phyloP scores from a whole-genome alignment of 2,888 invertebrate genomes.

The Drosophila ochracea region DNA sequence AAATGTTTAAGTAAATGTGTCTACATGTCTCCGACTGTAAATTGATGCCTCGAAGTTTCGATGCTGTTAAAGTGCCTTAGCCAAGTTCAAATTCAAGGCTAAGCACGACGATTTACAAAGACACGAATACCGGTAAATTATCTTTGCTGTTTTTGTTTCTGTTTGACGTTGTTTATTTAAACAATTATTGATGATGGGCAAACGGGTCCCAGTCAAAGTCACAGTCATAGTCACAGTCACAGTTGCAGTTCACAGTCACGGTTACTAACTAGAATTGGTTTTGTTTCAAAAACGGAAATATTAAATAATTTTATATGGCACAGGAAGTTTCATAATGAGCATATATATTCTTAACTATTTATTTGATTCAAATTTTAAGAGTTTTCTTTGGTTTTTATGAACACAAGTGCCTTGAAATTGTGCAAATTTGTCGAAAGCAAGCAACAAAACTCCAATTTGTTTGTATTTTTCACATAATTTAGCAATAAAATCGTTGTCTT shows the following conservation, averaged over 20 bases:
- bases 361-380: slow-evolving; percentile 31
- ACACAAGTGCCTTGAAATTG: slow-evolving; percentile 60
- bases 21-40: slow-evolving; percentile 28
- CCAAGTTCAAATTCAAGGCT: slow-evolving; percentile 81
- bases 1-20: slow-evolving; percentile 27
- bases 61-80: slow-evolving; percentile 53
- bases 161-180: slow-evolving; percentile 28
- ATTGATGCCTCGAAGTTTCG: slow-evolving; percentile 44
- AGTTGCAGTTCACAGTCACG: neutral
- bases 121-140: slow-evolving; percentile 53
- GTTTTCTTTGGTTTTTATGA: slow-evolving; percentile 28
- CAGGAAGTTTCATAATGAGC: slow-evolving; percentile 38
- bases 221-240: slow-evolving; percentile 4
- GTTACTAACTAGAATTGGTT: neutral
- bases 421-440: slow-evolving; percentile 58
- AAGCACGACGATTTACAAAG: slow-evolving; percentile 54
- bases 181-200: slow-evolving; percentile 49
- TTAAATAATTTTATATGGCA: neutral
- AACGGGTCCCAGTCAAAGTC: slow-evolving; percentile 16
- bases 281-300: slow-evolving; percentile 23
- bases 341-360: slow-evolving; percentile 20
- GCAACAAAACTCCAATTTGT: slow-evolving; percentile 16
- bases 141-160: slow-evolving; percentile 27
- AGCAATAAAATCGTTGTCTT: slow-evolving; percentile 39
- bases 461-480: slow-evolving; percentile 65